Percentiles rank a stretch among this genome's conserved stretches.
Conservation (phyloP, 1,140 invertebrate species). For the Megathymus violae region DNA sequence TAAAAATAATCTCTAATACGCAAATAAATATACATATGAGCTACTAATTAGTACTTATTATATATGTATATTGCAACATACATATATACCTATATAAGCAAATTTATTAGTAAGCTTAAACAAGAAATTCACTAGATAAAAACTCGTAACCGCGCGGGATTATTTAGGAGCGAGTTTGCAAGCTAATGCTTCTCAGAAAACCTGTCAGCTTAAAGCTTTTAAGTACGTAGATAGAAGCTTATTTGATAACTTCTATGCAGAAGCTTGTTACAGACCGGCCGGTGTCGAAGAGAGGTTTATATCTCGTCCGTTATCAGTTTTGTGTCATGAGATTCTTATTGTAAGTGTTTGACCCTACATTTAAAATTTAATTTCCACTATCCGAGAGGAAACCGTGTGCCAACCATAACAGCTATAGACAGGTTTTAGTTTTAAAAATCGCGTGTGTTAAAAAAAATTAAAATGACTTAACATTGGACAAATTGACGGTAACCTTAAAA, state of each 20-base stretch:
- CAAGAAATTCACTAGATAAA: slow-evolving; percentile 19
- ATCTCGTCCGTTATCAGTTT: background rate
- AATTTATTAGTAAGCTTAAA: background rate
- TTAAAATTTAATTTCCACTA: too few species aligned
- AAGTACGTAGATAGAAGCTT: slow-evolving; percentile 21
- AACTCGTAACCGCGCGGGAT: slow-evolving; percentile 19
- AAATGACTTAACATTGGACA: too few species aligned
- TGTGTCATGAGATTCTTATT: slow-evolving; percentile 7
- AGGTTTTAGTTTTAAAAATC: too few species aligned
- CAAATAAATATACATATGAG: too few species aligned
- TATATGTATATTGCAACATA: background rate
- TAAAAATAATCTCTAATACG: too few species aligned
- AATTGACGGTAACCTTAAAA: too few species aligned
- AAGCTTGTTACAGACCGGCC: slow-evolving; percentile 10
- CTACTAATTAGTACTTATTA: too few species aligned
- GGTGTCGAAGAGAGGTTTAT: background rate
- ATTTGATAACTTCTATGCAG: slow-evolving; percentile 21
- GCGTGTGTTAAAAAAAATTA: too few species aligned
- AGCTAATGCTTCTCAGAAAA: slow-evolving; percentile 20
- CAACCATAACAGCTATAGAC: too few species aligned
- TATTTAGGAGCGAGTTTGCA: background rate
- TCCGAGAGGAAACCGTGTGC: too few species aligned
- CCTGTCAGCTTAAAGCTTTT: slow-evolving; percentile 26
- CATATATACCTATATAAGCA: too few species aligned
- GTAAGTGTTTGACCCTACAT: slow-evolving; percentile 6